Conservation (phyloP, 2,113 vertebrate species). For the Hepsetus odoe region DNA sequence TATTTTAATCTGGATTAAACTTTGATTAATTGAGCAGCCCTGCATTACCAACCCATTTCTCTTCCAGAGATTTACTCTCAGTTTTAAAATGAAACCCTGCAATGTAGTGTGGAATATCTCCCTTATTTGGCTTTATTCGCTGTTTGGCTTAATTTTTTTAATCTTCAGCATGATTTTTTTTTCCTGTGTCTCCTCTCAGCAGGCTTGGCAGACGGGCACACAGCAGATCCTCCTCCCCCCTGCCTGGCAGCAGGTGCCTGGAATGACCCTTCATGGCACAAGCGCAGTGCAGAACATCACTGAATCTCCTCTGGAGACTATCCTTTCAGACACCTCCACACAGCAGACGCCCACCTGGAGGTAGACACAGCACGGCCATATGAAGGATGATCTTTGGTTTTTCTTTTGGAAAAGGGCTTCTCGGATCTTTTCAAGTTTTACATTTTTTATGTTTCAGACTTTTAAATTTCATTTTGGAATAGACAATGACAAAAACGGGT, state of each 20-base stretch:
- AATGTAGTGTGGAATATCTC: not conserved
- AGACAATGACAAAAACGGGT: no score
- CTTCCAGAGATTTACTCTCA: not conserved
- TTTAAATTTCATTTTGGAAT: no score
- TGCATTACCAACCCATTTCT: not conserved
- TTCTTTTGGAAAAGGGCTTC: not conserved
- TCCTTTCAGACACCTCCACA: constrained; percentile 80
- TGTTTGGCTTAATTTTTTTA: no score
- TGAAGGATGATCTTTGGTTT: not conserved
- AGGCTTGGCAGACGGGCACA: constrained; percentile 95
- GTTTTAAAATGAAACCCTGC: not conserved
- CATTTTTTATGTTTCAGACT: no score
- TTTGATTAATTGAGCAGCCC: no score
- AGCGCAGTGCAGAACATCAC: constrained; percentile 81
- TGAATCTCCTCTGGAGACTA: constrained; percentile 73
- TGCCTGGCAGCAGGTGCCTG: constrained; percentile 95
- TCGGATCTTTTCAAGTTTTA: no score
- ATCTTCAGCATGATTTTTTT: constrained; percentile 11
- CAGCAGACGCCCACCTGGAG: constrained; percentile 92
- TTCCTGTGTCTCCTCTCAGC: constrained; percentile 73
- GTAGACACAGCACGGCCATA: constrained; percentile 64
- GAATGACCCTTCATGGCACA: constrained; percentile 90
- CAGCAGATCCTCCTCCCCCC: constrained; percentile 98
- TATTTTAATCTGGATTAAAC: no score
- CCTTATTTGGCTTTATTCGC: no score